Percentiles rank a stretch among this genome's conserved stretches.
phyloP scores from a whole-genome alignment of 2,888 invertebrate species.

The Lucinisca nassula region DNA sequence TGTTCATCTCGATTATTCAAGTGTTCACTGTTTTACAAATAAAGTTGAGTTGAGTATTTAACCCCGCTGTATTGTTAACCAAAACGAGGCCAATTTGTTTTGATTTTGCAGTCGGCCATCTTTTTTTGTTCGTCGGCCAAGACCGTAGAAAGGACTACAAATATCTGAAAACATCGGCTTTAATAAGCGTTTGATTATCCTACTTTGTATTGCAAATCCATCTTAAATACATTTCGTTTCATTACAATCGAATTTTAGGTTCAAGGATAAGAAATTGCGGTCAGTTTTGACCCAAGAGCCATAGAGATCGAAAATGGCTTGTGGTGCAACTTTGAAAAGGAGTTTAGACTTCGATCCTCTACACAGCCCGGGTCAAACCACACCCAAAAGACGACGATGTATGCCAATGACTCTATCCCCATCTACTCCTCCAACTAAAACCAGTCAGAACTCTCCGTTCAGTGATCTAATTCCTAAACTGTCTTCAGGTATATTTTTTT shows the following conservation, averaged over 20 bases:
- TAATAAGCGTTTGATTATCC: neutral
- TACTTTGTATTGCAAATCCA: neutral
- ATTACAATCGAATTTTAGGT: neutral
- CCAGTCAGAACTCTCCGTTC: constrained; percentile 92
- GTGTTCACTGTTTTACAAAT: too few species aligned
- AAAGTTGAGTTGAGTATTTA: too few species aligned
- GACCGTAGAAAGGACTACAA: neutral
- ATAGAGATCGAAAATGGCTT: constrained; percentile 92
- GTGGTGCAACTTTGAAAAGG: constrained; percentile 97
- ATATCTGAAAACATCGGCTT: neutral
- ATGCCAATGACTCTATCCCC: constrained; percentile 94
- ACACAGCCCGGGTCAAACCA: constrained; percentile 92
- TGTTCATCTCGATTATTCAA: too few species aligned
- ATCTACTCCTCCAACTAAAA: constrained; percentile 88
- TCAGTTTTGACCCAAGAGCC: too few species aligned
- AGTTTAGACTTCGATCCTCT: constrained; percentile 98
- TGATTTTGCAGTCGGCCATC: constrained; percentile 1
- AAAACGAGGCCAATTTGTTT: constrained; percentile 1
- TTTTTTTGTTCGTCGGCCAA: neutral
- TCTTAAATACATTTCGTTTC: neutral
- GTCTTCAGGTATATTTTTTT: constrained; percentile 93
- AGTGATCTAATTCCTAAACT: constrained; percentile 95
- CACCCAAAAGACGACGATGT: constrained; percentile 96
- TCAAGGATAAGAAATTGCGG: neutral
- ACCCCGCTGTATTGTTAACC: neutral